Base-by-base conservation (phyloP, 23 tunicate genomes). In the Diplosoma virens region DNA sequence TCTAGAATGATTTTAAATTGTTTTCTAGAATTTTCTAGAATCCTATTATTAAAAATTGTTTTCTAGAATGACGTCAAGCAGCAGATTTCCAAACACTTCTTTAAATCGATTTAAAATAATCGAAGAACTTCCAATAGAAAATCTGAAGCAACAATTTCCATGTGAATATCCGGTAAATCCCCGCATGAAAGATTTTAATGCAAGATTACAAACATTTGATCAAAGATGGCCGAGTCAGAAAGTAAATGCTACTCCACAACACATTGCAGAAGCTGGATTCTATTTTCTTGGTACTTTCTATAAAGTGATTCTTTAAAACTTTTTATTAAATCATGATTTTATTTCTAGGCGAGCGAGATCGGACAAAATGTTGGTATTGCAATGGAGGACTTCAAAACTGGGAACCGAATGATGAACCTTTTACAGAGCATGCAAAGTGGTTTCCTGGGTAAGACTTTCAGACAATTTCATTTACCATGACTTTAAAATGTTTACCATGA, bases 391-490 rank as follows among this genome's bases (percentile, higher is more conserved):
- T 82, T 1, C 87, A 82, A 59, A 82, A 73, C 59, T 82, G 87
- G 87, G 87, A 73, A 1, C 14, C 25, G 2, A 30, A 73, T 6
- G 87, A 82, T 32, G 79, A 73, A 3, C 87, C 87, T 1, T 82
- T 30, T 30, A 41, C 37, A 0, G 87, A 82, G 47, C 87, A 82
- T 47, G 87, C 87, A 1, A 82, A 82, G 47, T 82, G 79, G 79
- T 82, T 82, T 60, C 87, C 87, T 28, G 47, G 59, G 87, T 82
- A n/a, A n/a, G n/a, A n/a, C n/a, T n/a, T n/a, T n/a, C n/a, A n/a
- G n/a, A n/a, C n/a, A n/a, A n/a, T n/a, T n/a, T n/a, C n/a, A n/a
- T n/a, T n/a, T n/a, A n/a, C n/a, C n/a, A n/a, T n/a, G n/a, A n/a
- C n/a, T n/a, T n/a, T n/a, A n/a, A n/a, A n/a, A n/a, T n/a, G n/a